These are phyloP conservation scores for Girardinichthys multiradiatus DNA, from an alignment of 2,113 vertebrate species.

Conservation along the genomic window DNA sequence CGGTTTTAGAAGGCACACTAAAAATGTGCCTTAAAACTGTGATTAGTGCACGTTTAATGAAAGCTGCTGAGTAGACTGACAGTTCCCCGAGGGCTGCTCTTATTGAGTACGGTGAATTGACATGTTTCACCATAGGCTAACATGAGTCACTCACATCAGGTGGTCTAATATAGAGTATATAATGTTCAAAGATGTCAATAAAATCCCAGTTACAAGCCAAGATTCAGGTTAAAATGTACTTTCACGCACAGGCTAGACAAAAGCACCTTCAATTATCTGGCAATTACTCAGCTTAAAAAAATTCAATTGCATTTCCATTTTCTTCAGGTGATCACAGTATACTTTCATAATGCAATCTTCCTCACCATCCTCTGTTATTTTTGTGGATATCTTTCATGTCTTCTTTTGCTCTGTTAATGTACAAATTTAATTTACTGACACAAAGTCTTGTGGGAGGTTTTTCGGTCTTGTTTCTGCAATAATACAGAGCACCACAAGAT, in stretches of 20 bases:
- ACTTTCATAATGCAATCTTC: not conserved
- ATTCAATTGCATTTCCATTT: not conserved
- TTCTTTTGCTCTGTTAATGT: conserved; percentile 12
- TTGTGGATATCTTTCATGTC: not conserved
- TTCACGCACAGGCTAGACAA: not conserved
- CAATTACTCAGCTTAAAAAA: not conserved
- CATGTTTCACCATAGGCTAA: conserved; percentile 34
- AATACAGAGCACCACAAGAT: conserved; percentile 50
- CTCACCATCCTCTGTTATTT: not conserved
- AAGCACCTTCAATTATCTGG: not conserved
- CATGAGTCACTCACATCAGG: conserved; percentile 34
- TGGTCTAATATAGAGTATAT: not conserved
- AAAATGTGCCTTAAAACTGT: not conserved
- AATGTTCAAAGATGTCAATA: conserved; percentile 15
- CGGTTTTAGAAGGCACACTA: not conserved
- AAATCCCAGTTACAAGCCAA: not conserved
- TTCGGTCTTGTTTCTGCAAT: not conserved
- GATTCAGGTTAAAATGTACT: not conserved
- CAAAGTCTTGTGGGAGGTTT: not conserved
- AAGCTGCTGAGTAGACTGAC: conserved; percentile 19
- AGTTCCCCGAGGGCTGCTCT: conserved; percentile 34
- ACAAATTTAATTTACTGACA: conserved; percentile 13
- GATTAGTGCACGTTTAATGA: conserved; percentile 17
- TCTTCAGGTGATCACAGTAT: not conserved
- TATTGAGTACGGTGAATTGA: conserved; percentile 29